These are phyloP conservation scores for Geococcyx californianus DNA, from an alignment of 2,113 vertebrate species.

Conservation along the genomic window DNA sequence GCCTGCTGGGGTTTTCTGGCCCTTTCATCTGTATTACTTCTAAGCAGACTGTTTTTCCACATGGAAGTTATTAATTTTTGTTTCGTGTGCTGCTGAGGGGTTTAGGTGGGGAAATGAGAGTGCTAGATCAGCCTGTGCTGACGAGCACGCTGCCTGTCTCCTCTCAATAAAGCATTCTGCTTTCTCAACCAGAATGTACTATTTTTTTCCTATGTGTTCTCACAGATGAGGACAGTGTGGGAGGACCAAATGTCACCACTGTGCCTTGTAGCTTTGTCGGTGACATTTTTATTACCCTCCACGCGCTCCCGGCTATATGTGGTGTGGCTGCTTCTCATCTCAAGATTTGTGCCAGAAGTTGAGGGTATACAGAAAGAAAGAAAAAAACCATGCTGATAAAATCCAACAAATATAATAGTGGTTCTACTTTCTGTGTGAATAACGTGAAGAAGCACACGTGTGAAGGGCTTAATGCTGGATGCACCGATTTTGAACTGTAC, in stretches of 20 bases:
- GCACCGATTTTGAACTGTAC: background rate
- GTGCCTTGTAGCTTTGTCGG: background rate
- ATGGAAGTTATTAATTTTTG: background rate
- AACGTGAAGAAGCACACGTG: fast-evolving
- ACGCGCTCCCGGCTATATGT: fast-evolving
- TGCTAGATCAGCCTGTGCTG: background rate
- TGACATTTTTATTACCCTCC: background rate
- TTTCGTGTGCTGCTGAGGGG: background rate
- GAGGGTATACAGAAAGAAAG: background rate
- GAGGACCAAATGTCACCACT: constrained; percentile 46
- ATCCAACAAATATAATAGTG: background rate
- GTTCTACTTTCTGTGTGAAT: background rate
- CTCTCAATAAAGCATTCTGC: background rate
- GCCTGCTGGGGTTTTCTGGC: background rate
- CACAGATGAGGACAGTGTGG: background rate
- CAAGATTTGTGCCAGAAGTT: background rate
- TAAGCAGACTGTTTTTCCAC: background rate
- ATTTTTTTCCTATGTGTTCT: background rate
- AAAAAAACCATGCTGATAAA: background rate
- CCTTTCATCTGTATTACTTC: background rate
- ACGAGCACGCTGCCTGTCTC: background rate
- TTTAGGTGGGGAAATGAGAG: background rate
- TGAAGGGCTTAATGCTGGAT: background rate
- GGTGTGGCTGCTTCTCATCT: background rate
- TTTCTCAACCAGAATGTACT: background rate